phyloP scores from a whole-genome alignment of 2,888 invertebrate genomes.

The Caenorhabditis sp. region DNA sequence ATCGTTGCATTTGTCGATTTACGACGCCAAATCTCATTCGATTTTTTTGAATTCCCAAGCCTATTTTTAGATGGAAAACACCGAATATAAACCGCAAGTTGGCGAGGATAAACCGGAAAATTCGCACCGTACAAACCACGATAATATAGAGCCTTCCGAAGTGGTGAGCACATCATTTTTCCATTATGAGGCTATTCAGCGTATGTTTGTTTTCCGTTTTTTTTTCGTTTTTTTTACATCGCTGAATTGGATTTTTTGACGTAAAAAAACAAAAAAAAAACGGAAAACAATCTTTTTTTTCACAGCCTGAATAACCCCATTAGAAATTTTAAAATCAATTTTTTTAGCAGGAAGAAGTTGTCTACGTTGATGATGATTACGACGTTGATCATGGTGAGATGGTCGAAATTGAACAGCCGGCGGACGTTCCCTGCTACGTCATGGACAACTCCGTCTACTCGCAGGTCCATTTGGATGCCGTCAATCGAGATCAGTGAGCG shows the following conservation, averaged over 20 bases:
- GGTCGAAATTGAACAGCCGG: not conserved
- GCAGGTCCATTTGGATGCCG: conserved; percentile 9
- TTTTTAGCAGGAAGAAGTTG: conserved; percentile 24
- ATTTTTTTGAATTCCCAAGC: not conserved
- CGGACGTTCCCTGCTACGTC: conserved; percentile 33
- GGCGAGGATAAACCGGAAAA: not conserved
- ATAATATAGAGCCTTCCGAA: not conserved
- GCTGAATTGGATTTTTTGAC: too few relatives aligned
- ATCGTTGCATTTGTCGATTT: conserved; percentile 24
- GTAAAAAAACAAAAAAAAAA: too few relatives aligned
- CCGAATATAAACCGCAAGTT: not conserved
- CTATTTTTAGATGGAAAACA: not conserved
- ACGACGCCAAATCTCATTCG: not conserved
- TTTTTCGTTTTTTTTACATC: too few relatives aligned
- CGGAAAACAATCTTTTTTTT: too few relatives aligned
- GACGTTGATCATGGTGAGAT: not conserved
- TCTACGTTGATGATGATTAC: conserved; percentile 14
- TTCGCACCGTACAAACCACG: not conserved
- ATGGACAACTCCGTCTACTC: conserved; percentile 23
- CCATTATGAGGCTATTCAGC: too few relatives aligned
- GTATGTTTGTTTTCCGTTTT: too few relatives aligned
- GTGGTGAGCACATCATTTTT: too few relatives aligned
- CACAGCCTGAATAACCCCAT: too few relatives aligned
- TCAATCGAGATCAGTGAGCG: conserved; percentile 52
- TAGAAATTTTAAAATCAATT: too few relatives aligned